These are phyloP conservation scores for Ctenomys sociabilis DNA, from an alignment of 2,113 vertebrate species.

Conservation along the genomic window DNA sequence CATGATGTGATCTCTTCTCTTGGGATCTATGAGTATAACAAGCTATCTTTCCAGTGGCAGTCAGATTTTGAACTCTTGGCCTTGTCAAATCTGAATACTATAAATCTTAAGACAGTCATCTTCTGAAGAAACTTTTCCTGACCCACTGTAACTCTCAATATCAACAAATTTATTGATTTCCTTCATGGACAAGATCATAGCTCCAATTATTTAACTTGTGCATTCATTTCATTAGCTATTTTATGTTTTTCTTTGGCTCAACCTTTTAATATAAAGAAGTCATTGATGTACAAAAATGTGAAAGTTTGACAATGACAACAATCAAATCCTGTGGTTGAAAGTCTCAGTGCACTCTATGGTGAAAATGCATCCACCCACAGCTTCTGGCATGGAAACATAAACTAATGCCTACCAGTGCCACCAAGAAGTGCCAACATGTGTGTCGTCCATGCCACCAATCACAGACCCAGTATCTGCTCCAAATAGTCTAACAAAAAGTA, in stretches of 20 bases:
- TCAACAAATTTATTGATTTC: neutral
- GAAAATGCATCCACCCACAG: conserved; percentile 59
- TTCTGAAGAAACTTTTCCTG: neutral
- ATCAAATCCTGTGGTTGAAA: conserved; percentile 84
- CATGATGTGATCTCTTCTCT: neutral
- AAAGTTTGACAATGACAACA: conserved; percentile 86
- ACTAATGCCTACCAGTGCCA: conserved; percentile 77
- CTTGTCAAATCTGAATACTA: neutral
- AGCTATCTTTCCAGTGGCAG: neutral
- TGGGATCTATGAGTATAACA: neutral
- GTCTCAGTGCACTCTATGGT: conserved; percentile 42
- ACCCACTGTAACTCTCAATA: neutral
- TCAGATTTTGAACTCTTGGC: neutral
- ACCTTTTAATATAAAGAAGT: conserved; percentile 90
- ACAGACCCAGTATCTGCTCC: conserved; percentile 60
- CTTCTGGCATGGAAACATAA: conserved; percentile 80
- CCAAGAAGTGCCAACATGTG: conserved; percentile 76
- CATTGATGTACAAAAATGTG: conserved; percentile 87
- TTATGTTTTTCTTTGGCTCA: conserved; percentile 80
- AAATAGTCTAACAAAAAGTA: conserved; percentile 73
- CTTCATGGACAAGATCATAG: neutral
- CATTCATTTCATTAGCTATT: neutral
- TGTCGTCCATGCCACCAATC: conserved; percentile 67
- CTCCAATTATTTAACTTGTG: neutral
- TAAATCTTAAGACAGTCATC: neutral